Evolutionary conservation across 2,113 vertebrate species (phyloP).

Genomic region (Trichechus manatus): DNA sequence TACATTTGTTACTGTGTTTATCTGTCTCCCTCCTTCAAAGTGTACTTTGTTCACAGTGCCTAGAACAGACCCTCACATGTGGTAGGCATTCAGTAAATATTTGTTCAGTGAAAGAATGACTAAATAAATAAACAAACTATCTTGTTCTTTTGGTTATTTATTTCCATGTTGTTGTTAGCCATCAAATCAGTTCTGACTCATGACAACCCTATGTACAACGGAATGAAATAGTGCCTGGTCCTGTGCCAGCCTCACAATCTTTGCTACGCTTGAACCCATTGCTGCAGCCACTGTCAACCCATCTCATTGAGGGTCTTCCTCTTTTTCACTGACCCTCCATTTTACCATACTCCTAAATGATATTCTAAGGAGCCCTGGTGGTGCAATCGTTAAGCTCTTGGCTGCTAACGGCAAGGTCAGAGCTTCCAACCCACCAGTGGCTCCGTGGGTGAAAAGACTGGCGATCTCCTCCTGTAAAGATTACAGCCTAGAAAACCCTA

Average conservation of each 20-base stretch:
- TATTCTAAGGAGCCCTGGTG: neutral
- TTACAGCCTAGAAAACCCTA: neutral
- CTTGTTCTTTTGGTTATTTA: neutral
- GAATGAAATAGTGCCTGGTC: no score
- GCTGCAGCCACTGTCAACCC: no score
- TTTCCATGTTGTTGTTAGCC: no score
- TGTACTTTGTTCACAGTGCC: neutral
- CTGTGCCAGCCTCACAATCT: no score
- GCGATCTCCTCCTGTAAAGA: neutral
- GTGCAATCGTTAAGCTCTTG: no score
- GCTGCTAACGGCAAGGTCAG: neutral
- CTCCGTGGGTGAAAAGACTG: neutral
- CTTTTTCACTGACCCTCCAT: no score
- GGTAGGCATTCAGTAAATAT: conserved; percentile 10
- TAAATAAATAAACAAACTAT: neutral
- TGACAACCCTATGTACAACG: no score
- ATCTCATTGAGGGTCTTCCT: no score
- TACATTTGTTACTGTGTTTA: neutral
- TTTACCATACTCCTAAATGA: conserved; percentile 14
- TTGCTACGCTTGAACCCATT: no score
- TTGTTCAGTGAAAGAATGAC: conserved; percentile 2
- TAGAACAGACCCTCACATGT: neutral
- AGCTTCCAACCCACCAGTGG: neutral
- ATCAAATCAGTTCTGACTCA: no score
- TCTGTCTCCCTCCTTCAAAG: neutral